These are phyloP conservation scores for Neria commutata DNA, from an alignment of 2,888 invertebrate species.

Conservation along the genomic window DNA sequence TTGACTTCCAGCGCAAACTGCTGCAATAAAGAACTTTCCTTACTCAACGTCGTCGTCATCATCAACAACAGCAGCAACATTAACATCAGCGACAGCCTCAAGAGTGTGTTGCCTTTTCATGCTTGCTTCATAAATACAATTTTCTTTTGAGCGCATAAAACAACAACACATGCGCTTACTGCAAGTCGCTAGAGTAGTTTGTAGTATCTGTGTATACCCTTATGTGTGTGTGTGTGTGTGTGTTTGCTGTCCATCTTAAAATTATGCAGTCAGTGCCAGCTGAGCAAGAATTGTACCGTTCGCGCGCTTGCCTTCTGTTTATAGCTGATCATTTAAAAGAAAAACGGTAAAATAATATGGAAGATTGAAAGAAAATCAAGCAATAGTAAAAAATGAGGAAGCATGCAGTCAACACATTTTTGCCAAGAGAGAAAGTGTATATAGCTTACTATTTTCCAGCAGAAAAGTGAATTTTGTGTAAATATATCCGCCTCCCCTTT, in stretches of 20 bases:
- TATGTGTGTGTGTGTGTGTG: neutral
- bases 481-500: neutral
- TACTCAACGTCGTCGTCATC: neutral
- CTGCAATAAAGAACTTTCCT: neutral
- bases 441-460: neutral
- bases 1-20: neutral
- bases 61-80: too few relatives aligned
- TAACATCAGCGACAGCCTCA: too few relatives aligned
- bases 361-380: constrained; percentile 7
- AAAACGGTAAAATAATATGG: constrained; percentile 1
- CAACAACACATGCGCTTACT: neutral
- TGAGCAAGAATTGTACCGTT: neutral
- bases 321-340: neutral
- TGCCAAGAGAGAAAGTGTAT: neutral
- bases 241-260: neutral
- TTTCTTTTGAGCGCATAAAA: neutral
- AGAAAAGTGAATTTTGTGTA: too few relatives aligned
- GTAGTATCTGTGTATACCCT: neutral
- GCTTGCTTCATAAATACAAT: constrained; percentile 2
- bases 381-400: constrained; percentile 6
- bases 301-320: neutral
- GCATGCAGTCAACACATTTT: neutral
- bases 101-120: neutral
- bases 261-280: neutral
- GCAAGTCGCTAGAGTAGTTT: too few relatives aligned